Evolutionary conservation across 2,113 vertebrate species (phyloP).

Genomic region (Ctenomys sociabilis): DNA sequence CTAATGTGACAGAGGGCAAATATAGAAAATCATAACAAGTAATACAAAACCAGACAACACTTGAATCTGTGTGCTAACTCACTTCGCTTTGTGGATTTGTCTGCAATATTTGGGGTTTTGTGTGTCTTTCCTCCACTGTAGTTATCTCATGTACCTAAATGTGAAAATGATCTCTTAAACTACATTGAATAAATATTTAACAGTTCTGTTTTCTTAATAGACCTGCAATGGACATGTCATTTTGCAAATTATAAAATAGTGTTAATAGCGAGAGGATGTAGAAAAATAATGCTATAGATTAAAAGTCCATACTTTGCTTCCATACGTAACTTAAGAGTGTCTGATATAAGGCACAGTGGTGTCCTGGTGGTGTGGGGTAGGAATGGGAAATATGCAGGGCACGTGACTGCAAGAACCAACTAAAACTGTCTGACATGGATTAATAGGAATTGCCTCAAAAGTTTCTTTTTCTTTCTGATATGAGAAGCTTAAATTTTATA

Average conservation of each 20-base stretch:
- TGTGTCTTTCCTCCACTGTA: not conserved
- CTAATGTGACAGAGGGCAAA: not conserved
- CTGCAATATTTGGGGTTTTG: not conserved
- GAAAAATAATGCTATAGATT: not conserved
- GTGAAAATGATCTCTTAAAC: not conserved
- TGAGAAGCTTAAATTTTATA: not conserved
- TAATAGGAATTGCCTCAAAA: not conserved
- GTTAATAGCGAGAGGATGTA: not conserved
- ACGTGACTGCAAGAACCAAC: not conserved
- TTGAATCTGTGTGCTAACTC: not conserved
- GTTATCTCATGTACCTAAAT: not conserved
- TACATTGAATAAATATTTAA: not conserved
- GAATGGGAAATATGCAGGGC: not conserved
- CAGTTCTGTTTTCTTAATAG: not conserved
- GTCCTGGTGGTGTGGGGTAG: fast-evolving
- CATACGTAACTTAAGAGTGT: not conserved
- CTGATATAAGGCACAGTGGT: not conserved
- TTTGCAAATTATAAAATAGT: not conserved
- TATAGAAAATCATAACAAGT: not conserved
- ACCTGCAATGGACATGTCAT: not conserved
- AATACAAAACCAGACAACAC: not conserved
- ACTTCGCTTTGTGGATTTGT: not conserved
- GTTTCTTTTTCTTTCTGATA: not conserved
- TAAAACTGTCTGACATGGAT: not conserved
- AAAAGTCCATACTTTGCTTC: not conserved